These are phyloP conservation scores for Siniperca knerii DNA, from an alignment of 2,113 vertebrate species.

Conservation along the genomic window DNA sequence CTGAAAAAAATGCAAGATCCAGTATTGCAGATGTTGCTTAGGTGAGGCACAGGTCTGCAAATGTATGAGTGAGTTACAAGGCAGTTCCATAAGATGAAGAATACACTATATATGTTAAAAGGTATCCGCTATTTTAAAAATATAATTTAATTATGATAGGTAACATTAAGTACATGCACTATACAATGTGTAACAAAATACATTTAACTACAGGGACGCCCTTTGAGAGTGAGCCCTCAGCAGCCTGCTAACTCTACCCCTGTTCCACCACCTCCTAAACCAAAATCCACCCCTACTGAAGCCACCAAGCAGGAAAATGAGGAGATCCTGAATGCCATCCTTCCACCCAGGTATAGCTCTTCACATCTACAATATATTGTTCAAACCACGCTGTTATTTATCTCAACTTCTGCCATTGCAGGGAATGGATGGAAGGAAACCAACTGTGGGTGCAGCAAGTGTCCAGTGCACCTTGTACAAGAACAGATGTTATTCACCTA, in stretches of 20 bases:
- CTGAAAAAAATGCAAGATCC: no score
- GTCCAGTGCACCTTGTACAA: slow-evolving; percentile 90
- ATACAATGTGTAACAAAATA: neutral
- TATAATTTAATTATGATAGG: neutral
- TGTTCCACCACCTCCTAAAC: slow-evolving; percentile 85
- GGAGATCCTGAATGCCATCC: slow-evolving; percentile 90
- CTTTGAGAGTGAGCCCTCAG: slow-evolving; percentile 80
- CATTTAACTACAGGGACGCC: slow-evolving; percentile 77
- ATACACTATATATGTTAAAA: no score
- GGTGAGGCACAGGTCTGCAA: neutral
- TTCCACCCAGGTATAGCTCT: slow-evolving; percentile 89
- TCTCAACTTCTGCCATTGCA: slow-evolving; percentile 58
- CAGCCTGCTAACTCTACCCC: slow-evolving; percentile 71
- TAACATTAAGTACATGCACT: neutral
- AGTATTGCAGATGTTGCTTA: no score
- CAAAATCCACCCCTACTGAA: slow-evolving; percentile 76
- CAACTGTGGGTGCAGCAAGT: slow-evolving; percentile 93
- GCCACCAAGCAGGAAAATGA: slow-evolving; percentile 83
- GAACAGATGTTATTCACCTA: slow-evolving; percentile 89
- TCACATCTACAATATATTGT: neutral
- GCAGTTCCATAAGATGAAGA: neutral
- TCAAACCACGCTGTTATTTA: neutral
- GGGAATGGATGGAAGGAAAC: slow-evolving; percentile 90
- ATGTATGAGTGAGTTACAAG: neutral
- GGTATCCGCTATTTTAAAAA: neutral